Percentiles rank a stretch among this genome's conserved stretches.
phyloP scores from a whole-genome alignment of 2,888 invertebrate genomes.

The Siphlonurus alternatus region DNA sequence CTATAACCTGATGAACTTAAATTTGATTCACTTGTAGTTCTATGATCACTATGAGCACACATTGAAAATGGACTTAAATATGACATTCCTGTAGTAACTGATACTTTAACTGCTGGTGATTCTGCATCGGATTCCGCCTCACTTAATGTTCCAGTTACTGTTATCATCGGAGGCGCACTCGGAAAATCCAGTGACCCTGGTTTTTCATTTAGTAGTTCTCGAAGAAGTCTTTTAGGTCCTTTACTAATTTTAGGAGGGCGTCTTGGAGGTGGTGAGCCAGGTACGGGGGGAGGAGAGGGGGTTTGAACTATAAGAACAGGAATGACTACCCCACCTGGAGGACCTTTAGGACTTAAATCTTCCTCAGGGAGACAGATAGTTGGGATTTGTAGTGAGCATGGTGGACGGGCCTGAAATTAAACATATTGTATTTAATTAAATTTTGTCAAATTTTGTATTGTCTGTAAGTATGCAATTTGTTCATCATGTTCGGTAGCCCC shows the following conservation, averaged over 20 bases:
- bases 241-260: constrained; percentile 25
- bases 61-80: constrained; percentile 65
- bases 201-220: constrained; percentile 43
- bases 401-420: constrained; percentile 22
- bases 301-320: constrained; percentile 48
- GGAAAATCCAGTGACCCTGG: constrained; percentile 42
- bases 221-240: constrained; percentile 17
- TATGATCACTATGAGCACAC: constrained; percentile 43
- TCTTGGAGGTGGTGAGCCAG: constrained; percentile 38
- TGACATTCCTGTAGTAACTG: constrained; percentile 35
- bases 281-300: constrained; percentile 43
- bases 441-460: too few relatives aligned
- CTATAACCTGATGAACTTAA: constrained; percentile 71
- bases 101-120: constrained; percentile 21
- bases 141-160: constrained; percentile 57
- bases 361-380: constrained; percentile 9
- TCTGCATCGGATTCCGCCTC: constrained; percentile 35
- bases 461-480: too few relatives aligned
- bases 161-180: constrained; percentile 41
- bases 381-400: constrained; percentile 22
- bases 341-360: constrained; percentile 10
- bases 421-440: too few relatives aligned
- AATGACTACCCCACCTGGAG: constrained; percentile 39
- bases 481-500: too few relatives aligned
- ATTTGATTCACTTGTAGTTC: constrained; percentile 68